Base-by-base conservation (phyloP, 1,140 invertebrate species). In the Trichoplusia ni region DNA sequence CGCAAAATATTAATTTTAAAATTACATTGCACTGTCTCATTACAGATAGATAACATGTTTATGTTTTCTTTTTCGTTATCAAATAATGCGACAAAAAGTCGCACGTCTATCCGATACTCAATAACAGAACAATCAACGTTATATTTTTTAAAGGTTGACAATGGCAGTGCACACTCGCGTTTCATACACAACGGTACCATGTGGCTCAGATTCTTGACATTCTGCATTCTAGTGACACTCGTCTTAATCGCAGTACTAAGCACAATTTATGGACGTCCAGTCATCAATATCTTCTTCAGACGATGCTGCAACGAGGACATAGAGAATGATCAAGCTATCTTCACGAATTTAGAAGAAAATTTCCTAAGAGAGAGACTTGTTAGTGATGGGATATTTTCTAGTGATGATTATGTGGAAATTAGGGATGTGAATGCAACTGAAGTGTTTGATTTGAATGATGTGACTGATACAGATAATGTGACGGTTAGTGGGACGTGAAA, bases 121-220 rank as follows among this genome's bases (percentile, higher is more conserved):
- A 16, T 59, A 44, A 56, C 58, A 61, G 61, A 69, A 62, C 63
- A 64, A 73, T 69, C 62, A 49, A 14, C 56, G 42, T 69, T 67
- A 69, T 11, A 13, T 33, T 68, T 69, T 58, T 14, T 40, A 62
- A 67, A 69, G 46, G 60, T 44, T 59, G 13, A 31, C 14, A n/a
- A n/a, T 27, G 8, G 37, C 64, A 58, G 49, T 58, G 13, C 7
- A 5, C 27, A 27, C n/a, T 25, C 9, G 21, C 8, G 13, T 31
- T 58, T 44, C 11, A 13, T 8, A 42, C 19, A 7, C 29, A 58
- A 29, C 42, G 14, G 46, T 66, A 65, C 65, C 73, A 86, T 88
- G 85, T 90, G 82, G 87, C 86, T 82, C 58, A 64, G 85, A 35
- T 80, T 86, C 40, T 33, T 88, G 4, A 81, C 77, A 0, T 90